Evolutionary conservation across 2,113 vertebrate species (phyloP), one percentile per base, ranked within the genome.

Genomic region (Callionymus lyra): DNA sequence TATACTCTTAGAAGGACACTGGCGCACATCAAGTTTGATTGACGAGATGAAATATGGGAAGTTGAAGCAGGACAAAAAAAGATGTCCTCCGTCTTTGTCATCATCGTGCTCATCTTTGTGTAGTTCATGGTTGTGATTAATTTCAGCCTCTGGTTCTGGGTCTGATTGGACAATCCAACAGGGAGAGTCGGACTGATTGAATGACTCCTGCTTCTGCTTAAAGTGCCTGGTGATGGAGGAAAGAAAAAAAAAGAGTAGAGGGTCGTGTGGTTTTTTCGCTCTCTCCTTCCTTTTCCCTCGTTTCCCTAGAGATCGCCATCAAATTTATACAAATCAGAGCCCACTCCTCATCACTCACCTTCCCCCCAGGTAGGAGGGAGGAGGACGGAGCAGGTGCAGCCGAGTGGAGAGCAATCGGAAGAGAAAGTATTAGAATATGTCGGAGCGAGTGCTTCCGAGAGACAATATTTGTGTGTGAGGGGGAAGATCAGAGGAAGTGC

Each of bases 301-400:
- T 44, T 50, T 57, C 75, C 59, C 69, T 19, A 35, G 71, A 76
- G 77, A 83, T 73, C 36, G 12, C 19, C 54, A 16, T 10, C 58
- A 80, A 76, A 83, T 80, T 49, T 80, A 83, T 84, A 76, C 69
- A 76, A 82, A 77, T 69, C 71, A 74, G 64, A 72, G 45, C 31
- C 60, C 65, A 73, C 67, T 58, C 47, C 57, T 56, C 48, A 41
- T 36, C 39, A 16, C 68, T 81, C 77, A 79, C 71, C 77, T 74
- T 77, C 68, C 77, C 76, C 68, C 80, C 57, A 77, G 77, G 80
- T 76, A 73, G 58, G 60, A 53, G 45, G 53, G 58, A 52, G 60
- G 69, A 66, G 39, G 51, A 47, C 45, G 74, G 74, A 68, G 74
- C 80, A 82, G 80, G 77, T 82, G 80, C 77, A 64, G 59, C 68